Evolutionary conservation across 2,113 vertebrate genomes (phyloP).

Genomic region (Brachyhypopomus gauderio): DNA sequence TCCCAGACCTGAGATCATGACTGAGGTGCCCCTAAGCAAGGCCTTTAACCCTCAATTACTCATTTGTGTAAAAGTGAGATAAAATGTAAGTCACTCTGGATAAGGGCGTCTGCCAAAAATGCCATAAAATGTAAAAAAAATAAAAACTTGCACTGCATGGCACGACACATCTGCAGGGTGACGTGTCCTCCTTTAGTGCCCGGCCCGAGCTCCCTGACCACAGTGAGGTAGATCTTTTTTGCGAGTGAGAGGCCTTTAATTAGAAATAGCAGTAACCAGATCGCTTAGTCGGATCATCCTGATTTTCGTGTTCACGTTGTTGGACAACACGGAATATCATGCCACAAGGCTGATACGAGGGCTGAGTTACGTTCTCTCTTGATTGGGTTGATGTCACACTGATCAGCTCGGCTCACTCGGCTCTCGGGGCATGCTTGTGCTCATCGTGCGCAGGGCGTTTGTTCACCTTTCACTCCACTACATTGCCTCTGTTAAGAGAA

Average conservation of each 20-base stretch:
- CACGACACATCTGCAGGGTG: neutral
- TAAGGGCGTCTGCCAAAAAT: too few species aligned
- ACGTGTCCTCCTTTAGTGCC: neutral
- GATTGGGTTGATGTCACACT: neutral
- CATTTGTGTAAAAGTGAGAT: too few species aligned
- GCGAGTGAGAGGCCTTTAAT: neutral
- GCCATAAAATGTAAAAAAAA: too few species aligned
- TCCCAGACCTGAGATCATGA: too few species aligned
- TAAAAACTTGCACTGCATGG: neutral
- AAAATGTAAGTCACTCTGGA: too few species aligned
- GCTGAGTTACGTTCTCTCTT: neutral
- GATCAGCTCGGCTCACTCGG: neutral
- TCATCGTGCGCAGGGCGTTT: neutral
- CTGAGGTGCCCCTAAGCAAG: too few species aligned
- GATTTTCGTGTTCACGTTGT: neutral
- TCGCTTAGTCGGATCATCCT: slow-evolving; percentile 4
- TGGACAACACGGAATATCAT: neutral
- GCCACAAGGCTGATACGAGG: neutral
- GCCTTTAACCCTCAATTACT: too few species aligned
- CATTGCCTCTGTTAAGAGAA: neutral
- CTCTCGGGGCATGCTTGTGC: too few species aligned
- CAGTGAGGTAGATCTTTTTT: neutral
- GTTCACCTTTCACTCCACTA: neutral
- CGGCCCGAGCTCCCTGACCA: neutral
- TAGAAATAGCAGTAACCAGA: slow-evolving; percentile 16